Percentiles rank a stretch among this genome's conserved stretches.
Conservation (phyloP, 2,888 invertebrate genomes). For the Aradus depressus region DNA sequence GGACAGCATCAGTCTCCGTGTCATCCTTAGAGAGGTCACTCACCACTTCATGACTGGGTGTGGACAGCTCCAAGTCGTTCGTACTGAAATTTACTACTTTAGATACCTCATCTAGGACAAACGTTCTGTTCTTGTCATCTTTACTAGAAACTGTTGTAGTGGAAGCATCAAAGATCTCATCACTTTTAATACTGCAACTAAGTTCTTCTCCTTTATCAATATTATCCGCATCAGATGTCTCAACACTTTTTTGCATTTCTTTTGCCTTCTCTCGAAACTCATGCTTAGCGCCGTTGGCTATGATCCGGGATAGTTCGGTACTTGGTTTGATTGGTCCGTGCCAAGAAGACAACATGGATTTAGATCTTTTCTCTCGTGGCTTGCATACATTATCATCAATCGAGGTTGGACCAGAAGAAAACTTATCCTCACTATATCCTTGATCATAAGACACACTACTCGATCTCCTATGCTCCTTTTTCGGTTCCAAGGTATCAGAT, state of each 20-base stretch:
- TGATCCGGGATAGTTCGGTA: slow-evolving; percentile 27
- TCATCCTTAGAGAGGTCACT: slow-evolving; percentile 29
- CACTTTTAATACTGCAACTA: slow-evolving; percentile 27
- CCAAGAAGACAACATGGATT: slow-evolving; percentile 29
- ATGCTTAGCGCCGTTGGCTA: slow-evolving; percentile 25
- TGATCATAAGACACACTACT: slow-evolving; percentile 40
- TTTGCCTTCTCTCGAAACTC: slow-evolving; percentile 24
- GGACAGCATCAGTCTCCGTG: slow-evolving; percentile 25
- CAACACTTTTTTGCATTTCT: slow-evolving; percentile 19
- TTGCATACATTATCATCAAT: slow-evolving; percentile 19
- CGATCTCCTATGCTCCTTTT: slow-evolving; percentile 39
- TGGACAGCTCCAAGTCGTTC: slow-evolving; percentile 28
- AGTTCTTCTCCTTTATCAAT: slow-evolving; percentile 25
- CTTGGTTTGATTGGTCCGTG: slow-evolving; percentile 29
- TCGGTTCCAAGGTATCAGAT: slow-evolving; percentile 23
- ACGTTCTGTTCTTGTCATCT: slow-evolving; percentile 24
- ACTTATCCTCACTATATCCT: slow-evolving; percentile 31
- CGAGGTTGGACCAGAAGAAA: slow-evolving; percentile 26
- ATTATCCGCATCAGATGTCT: slow-evolving; percentile 17
- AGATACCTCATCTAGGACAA: slow-evolving; percentile 28
- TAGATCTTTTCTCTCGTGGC: slow-evolving; percentile 15
- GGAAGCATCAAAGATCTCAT: slow-evolving; percentile 26
- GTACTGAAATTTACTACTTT: slow-evolving; percentile 29
- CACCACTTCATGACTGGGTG: slow-evolving; percentile 28
- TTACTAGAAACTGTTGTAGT: slow-evolving; percentile 27